Conservation (phyloP, 1,140 invertebrate genomes). For the Catajapyx aquilonaris region DNA sequence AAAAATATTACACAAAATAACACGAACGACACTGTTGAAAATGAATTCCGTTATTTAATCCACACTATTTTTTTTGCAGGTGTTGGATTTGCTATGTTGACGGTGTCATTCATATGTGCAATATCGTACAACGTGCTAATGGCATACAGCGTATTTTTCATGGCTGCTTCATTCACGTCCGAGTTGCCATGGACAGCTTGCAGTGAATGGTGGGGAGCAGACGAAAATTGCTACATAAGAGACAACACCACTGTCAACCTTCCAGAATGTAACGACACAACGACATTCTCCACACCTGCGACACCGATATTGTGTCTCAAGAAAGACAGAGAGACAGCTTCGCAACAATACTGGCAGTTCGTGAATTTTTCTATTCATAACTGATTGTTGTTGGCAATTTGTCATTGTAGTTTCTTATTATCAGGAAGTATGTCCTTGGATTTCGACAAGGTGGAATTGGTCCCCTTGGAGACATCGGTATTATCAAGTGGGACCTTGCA, state of each 20-base stretch:
- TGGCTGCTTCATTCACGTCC: not conserved
- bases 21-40: too few species aligned
- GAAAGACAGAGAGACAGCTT: not conserved
- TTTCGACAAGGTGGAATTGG: slow-evolving; percentile 33
- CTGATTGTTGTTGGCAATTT: too few species aligned
- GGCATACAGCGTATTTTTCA: not conserved
- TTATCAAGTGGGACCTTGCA: slow-evolving; percentile 38
- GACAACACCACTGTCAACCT: not conserved
- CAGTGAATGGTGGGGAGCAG: not conserved
- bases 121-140: not conserved
- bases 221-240: not conserved
- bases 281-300: not conserved
- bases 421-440: slow-evolving; percentile 47
- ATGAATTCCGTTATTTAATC: slow-evolving; percentile 17
- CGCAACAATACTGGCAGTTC: not conserved
- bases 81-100: not conserved
- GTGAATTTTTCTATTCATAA: not conserved
- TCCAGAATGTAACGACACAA: not conserved
- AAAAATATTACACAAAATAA: too few species aligned
- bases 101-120: not conserved
- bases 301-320: not conserved
- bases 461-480: slow-evolving; percentile 40
- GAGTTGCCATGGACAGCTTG: not conserved
- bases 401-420: too few species aligned
- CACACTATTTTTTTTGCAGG: not conserved